Base-by-base conservation (phyloP, 2,797 vertebrate genomes). In the Numenius phaeopus region DNA sequence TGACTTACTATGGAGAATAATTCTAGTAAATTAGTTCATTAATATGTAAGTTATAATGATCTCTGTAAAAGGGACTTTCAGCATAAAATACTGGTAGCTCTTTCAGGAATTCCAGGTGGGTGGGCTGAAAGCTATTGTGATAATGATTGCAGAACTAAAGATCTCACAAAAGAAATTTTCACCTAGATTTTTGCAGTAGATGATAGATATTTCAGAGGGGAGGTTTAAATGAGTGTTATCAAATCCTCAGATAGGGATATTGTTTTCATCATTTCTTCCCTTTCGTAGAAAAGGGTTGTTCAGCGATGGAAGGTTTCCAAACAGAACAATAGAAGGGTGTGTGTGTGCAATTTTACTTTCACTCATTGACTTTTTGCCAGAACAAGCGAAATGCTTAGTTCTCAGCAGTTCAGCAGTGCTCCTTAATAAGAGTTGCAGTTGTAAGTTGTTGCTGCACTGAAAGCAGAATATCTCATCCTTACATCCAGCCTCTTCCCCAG, bases 331-430 rank as follows among this genome's bases (percentile, higher is more conserved):
- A 77, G 89, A 70, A 88, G 57, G 23, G 64, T 3, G 49, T n/a
- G 44, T 87, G 49, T 80, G 64, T 77, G 70, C 77, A 87, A 89
- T 94, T 94, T 94, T 85, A 94, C 78, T 97, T 97, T 97, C 93
- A 92, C 44, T 73, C 88, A 61, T 40, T 96, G 95, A 97, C 88
- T 87, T 97, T 84, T 94, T 96, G 92, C 92, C 94, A 96, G 80
- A 92, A 77, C 34, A 40, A 90, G 86, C 5, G 44, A 97, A 95
- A 91, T 55, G 69, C 75, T 90, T 91, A 54, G 39, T 92, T 94
- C 83, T 90, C 71, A 91, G 70, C 83, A 83, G 80, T 87, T 88
- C 62, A 94, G 83, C 47, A 52, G 26, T 9, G 42, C 20, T 94
- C 18, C 72, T 84, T 59, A 73, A 23, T n/a, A 80, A 75, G 30